Evolutionary conservation across 2,113 vertebrate species (phyloP).

Genomic region (Gracilinanus agilis): DNA sequence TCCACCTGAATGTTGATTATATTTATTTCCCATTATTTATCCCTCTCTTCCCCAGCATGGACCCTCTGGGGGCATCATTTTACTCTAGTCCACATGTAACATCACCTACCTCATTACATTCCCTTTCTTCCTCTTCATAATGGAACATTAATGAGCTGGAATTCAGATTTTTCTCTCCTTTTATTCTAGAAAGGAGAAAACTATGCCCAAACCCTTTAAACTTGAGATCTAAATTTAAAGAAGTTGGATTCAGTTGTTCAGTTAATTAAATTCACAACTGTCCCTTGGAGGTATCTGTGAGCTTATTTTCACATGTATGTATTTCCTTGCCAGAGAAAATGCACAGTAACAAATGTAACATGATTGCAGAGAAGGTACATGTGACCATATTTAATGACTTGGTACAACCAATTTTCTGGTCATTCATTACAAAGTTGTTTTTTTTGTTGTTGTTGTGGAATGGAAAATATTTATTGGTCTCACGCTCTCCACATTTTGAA

Average conservation of each 20-base stretch:
- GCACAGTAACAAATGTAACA: slow-evolving; percentile 33
- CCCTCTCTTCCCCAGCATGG: too few relatives aligned
- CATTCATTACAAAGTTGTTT: slow-evolving; percentile 45
- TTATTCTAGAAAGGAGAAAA: slow-evolving; percentile 45
- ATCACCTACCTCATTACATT: too few relatives aligned
- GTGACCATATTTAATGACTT: slow-evolving; percentile 40
- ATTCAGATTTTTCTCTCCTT: slow-evolving; percentile 11
- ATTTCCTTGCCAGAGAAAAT: slow-evolving; percentile 49
- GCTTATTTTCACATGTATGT: slow-evolving; percentile 59
- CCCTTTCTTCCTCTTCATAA: slow-evolving; percentile 46
- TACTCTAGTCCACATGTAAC: too few relatives aligned
- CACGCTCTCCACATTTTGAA: neutral
- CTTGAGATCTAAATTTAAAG: slow-evolving; percentile 69
- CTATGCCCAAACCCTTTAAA: slow-evolving; percentile 44
- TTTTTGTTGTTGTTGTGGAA: neutral
- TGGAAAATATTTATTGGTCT: neutral
- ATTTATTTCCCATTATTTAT: too few relatives aligned
- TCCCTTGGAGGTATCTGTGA: slow-evolving; percentile 68
- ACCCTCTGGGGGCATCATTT: too few relatives aligned
- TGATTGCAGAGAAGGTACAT: slow-evolving; percentile 29
- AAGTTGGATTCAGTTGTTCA: slow-evolving; percentile 62
- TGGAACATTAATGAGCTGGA: slow-evolving; percentile 41
- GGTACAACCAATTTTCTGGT: slow-evolving; percentile 58
- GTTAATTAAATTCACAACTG: slow-evolving; percentile 70
- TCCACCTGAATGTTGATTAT: too few relatives aligned